Percentiles rank a stretch among this genome's conserved stretches.
Conservation (phyloP, 2,888 invertebrate genomes). For the Phasia obesa region DNA sequence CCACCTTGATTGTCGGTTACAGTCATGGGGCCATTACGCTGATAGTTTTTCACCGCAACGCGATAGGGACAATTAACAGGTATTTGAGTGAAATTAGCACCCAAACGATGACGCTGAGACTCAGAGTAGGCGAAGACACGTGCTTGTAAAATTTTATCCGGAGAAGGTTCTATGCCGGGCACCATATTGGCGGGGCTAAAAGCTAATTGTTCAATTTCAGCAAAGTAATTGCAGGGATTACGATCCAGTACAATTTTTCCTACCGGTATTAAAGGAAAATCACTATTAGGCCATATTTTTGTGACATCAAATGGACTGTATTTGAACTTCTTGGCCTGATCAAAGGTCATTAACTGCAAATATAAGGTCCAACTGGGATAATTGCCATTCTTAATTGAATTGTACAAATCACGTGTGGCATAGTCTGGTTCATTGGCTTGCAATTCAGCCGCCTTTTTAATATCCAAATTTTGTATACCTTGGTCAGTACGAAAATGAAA, state of each 20-base stretch:
- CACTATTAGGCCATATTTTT: slow-evolving; percentile 94
- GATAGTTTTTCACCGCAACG: slow-evolving; percentile 88
- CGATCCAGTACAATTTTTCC: slow-evolving; percentile 93
- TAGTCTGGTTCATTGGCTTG: slow-evolving; percentile 93
- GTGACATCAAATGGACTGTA: slow-evolving; percentile 97
- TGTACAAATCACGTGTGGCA: slow-evolving; percentile 93
- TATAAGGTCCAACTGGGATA: slow-evolving; percentile 91
- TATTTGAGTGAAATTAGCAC: slow-evolving; percentile 95
- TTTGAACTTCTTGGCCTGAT: slow-evolving; percentile 89
- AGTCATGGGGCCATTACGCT: slow-evolving; percentile 93
- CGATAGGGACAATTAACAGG: slow-evolving; percentile 97
- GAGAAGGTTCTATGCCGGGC: slow-evolving; percentile 96
- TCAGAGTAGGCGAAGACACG: slow-evolving; percentile 95
- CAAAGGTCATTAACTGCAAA: slow-evolving; percentile 95
- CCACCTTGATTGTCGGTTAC: slow-evolving; percentile 91
- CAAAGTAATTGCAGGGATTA: slow-evolving; percentile 96
- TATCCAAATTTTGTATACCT: slow-evolving; percentile 90
- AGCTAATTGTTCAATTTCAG: slow-evolving; percentile 96
- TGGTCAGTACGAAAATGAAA: slow-evolving; percentile 97
- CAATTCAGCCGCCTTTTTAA: slow-evolving; percentile 81
- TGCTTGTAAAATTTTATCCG: slow-evolving; percentile 96
- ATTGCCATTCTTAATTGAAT: slow-evolving; percentile 90
- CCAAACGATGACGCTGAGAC: slow-evolving; percentile 95
- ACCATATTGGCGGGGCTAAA: slow-evolving; percentile 95
- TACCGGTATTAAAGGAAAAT: slow-evolving; percentile 94